phyloP scores from a whole-genome alignment of 2,797 vertebrate species.

The Arrhamphus sclerolepis region DNA sequence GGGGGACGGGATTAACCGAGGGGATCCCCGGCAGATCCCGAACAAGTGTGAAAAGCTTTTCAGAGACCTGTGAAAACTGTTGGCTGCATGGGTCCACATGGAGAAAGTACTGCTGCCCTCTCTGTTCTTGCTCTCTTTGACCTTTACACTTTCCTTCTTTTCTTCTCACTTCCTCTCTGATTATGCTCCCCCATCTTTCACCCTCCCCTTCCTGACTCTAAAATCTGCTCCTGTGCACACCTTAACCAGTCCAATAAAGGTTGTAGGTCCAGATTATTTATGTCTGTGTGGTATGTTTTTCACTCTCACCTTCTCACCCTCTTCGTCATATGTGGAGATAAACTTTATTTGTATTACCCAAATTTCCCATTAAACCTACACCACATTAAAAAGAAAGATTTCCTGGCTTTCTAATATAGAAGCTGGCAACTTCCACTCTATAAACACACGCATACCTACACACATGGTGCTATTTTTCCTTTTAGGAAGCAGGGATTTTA shows the following conservation, averaged over 20 bases:
- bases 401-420: conserved; percentile 70
- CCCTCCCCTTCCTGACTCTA: conserved; percentile 49
- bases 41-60: conserved; percentile 66
- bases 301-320: neutral
- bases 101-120: conserved; percentile 56
- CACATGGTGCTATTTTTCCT: conserved; percentile 20
- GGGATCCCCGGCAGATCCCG: conserved; percentile 30
- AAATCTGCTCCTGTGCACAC: conserved; percentile 72
- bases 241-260: conserved; percentile 79
- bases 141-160: conserved; percentile 57
- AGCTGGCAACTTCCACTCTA: conserved; percentile 54
- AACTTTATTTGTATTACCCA: conserved; percentile 8
- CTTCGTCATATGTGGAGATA: neutral
- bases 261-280: conserved; percentile 71
- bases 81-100: conserved; percentile 38
- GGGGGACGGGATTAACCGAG: conserved; percentile 36
- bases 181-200: conserved; percentile 43
- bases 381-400: conserved; percentile 56
- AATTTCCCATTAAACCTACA: conserved; percentile 46
- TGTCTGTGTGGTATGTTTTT: conserved; percentile 42
- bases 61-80: conserved; percentile 65
- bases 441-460: conserved; percentile 25
- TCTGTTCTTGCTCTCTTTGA: conserved; percentile 55
- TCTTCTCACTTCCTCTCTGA: conserved; percentile 52
- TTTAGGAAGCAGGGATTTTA: conserved; percentile 42